Conservation (phyloP, 2,888 invertebrate genomes). For the Aquatica leii region DNA sequence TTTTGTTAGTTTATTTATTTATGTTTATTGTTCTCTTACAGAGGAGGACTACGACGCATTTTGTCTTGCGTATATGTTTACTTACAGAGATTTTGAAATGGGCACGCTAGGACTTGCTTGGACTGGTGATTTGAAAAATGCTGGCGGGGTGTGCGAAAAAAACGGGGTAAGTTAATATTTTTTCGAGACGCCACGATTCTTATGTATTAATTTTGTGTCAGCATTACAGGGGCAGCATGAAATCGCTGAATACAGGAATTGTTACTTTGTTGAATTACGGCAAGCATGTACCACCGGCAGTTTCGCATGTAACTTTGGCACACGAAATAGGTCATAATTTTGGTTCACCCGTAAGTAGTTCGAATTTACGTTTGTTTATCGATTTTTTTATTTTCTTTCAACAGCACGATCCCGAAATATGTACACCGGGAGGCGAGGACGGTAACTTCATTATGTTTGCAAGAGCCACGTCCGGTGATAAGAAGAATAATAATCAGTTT, state of each 20-base stretch:
- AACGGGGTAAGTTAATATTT: conserved; percentile 77
- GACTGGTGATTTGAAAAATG: conserved; percentile 96
- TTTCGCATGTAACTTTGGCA: conserved; percentile 96
- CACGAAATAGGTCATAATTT: conserved; percentile 99
- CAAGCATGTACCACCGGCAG: conserved; percentile 97
- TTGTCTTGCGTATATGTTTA: conserved; percentile 98
- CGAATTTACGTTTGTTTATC: neutral
- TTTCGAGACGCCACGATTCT: neutral
- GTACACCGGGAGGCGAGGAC: conserved; percentile 93
- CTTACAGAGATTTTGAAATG: conserved; percentile 95
- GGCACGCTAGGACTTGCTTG: conserved; percentile 96
- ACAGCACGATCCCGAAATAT: conserved; percentile 94
- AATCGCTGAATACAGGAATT: conserved; percentile 97
- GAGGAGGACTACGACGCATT: conserved; percentile 98
- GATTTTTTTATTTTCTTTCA: too few species aligned
- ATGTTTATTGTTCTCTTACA: too few species aligned
- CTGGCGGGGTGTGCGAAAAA: conserved; percentile 98
- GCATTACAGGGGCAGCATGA: conserved; percentile 92
- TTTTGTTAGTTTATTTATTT: conserved; percentile 20
- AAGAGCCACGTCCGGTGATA: conserved; percentile 96
- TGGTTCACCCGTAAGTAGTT: conserved; percentile 86
- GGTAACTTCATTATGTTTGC: conserved; percentile 99
- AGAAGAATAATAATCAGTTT: conserved; percentile 97
- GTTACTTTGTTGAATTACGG: conserved; percentile 98
- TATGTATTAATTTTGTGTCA: conserved; percentile 58